Evolutionary conservation across 2,888 invertebrate species (phyloP), one percentile per base, ranked within the genome.

Genomic region (Aleiodes alternator): DNA sequence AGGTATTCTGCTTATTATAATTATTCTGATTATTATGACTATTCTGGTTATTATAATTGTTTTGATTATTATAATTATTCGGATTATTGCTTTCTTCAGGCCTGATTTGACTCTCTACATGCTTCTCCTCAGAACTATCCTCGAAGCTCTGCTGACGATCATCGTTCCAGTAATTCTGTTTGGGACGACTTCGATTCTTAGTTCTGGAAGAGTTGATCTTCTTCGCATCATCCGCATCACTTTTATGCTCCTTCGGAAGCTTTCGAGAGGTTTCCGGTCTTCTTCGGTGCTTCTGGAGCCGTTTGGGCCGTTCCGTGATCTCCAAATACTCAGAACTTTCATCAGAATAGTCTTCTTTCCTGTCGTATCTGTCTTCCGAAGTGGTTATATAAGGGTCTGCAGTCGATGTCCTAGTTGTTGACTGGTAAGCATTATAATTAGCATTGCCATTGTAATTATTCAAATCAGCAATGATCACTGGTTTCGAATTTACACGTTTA

Each of bases 191-290:
- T 4, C 85, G 82, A 51, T 83, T 80, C 34, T 84, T 87, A 0
- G 81, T 1, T 48, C 83, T 85, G 3, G 79, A 70, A 9, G 81
- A 80, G 51, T 75, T 82, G 3, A 80, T 80, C 29, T 83, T 85
- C 3, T 83, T 80, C 4, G 82, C 76, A 7, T 82, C 82, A 6
- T 84, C 82, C 2, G 48, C 68, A 4, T 76, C 73, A 4, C 80
- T 83, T 4, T 86, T 82, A 78, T 89, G 88, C 53, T 89, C 89
- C 69, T 89, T 89, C 0, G 84, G 85, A 0, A 86, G 76, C 50
- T 83, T 85, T 71, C 83, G 84, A 0, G 85, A 80, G 0, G 69
- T 74, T 31, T 86, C 86, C 0, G 86, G 87, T 51, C 85, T 82
- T 75, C 84, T 83, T 56, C 84, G 81, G 57, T 23, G 80, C 61